phyloP scores from a whole-genome alignment of 92 coral and sea anemone species.

The Anthopleura xanthogrammica region DNA sequence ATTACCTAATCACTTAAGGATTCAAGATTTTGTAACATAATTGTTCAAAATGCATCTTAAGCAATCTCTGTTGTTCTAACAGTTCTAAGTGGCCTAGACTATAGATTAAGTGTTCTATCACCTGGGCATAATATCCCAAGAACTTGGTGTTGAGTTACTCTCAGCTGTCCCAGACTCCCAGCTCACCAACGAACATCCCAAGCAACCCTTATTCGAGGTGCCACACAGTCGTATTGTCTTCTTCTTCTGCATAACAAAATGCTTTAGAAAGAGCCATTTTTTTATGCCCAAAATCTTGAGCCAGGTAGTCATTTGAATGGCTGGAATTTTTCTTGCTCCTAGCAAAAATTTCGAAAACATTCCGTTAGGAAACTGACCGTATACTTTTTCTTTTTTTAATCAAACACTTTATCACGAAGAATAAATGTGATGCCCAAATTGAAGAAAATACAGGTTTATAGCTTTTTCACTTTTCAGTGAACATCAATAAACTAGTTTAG shows the following conservation, averaged over 20 bases:
- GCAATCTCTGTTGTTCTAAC: constrained; percentile 29
- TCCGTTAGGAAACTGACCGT: no score
- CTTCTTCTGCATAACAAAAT: constrained; percentile 18
- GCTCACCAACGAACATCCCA: constrained; percentile 15
- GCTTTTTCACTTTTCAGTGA: background rate
- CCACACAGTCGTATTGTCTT: constrained; percentile 17
- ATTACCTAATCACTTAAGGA: constrained; percentile 30
- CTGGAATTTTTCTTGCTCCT: background rate
- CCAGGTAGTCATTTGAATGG: background rate
- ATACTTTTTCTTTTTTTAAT: background rate
- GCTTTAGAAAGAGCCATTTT: background rate
- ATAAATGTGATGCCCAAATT: background rate
- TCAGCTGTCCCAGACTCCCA: constrained; percentile 38
- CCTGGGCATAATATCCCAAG: constrained; percentile 46
- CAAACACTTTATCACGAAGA: background rate
- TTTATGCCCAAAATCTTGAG: background rate
- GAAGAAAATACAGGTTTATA: background rate
- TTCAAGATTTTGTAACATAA: constrained; percentile 32
- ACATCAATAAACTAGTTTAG: background rate
- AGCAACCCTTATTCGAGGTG: constrained; percentile 32
- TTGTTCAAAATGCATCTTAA: constrained; percentile 28
- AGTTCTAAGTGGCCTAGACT: constrained; percentile 34
- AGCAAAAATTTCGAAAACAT: no score
- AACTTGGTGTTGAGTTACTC: constrained; percentile 18
- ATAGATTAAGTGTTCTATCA: constrained; percentile 24